Base-by-base conservation (phyloP, 2,888 invertebrate genomes). In the Drosophila gaucha region DNA sequence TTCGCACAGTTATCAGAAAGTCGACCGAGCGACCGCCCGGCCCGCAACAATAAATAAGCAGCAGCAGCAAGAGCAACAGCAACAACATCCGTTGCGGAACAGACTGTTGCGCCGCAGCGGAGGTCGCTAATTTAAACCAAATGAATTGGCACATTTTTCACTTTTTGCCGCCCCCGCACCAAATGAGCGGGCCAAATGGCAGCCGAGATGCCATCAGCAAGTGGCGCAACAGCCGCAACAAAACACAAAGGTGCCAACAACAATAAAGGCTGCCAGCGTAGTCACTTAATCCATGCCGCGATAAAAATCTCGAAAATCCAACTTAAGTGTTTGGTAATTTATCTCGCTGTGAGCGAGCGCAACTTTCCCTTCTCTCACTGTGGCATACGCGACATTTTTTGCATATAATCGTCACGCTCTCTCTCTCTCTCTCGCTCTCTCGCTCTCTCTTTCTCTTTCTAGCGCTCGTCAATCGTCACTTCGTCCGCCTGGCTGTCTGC, bases 61-160 rank as follows among this genome's bases (percentile, higher is more conserved):
- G 35, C 47, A 56, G 22, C 55, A 41, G 20, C 55, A 51, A 33
- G 60, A 51, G 30, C 44, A 43, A 38, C 36, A 43, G 16, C 36
- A 46, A 16, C 39, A 58, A 58, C 52, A 78, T 66, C 67, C 73
- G 67, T 44, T 60, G 44, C 84, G 67, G 71, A 71, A 84, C 80
- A 74, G 77, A 77, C 88, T 87, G 82, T 87, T 83, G 86, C 88
- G 78, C 63, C 60, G 57, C 56, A 71, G 70, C 86, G 82, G 85
- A 87, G 86, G 83, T 78, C 89, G 89, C 89, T 90, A 90, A 90
- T 90, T 90, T 89, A 89, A 90, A 89, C 89, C 86, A 90, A 90
- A 90, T 90, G 90, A 90, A 90, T 90, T 90, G 90, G 90, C 90
- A 90, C 86, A 90, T 90, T 90, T 90, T 90, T 90, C 90, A 90